phyloP scores from a whole-genome alignment of 2,113 vertebrate genomes.

The Turnix velox region DNA sequence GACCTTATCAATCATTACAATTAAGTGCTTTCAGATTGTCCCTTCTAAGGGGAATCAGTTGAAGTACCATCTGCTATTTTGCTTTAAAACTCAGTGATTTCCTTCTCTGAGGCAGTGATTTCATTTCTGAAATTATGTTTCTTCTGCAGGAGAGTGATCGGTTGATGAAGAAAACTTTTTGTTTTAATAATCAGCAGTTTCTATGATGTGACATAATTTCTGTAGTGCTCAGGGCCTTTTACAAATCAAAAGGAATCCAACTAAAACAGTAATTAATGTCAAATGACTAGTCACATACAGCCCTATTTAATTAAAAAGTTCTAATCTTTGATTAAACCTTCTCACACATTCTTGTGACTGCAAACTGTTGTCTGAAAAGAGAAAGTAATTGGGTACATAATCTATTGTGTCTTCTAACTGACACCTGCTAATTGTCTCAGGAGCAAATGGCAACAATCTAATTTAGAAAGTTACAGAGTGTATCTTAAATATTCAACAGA shows the following conservation, averaged over 20 bases:
- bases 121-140: slow-evolving; percentile 60
- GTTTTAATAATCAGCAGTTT: slow-evolving; percentile 74
- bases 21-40: slow-evolving; percentile 65
- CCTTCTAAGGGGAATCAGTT: slow-evolving; percentile 57
- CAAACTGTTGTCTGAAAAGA: slow-evolving; percentile 72
- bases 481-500: neutral
- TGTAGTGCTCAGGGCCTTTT: slow-evolving; percentile 65
- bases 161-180: slow-evolving; percentile 68
- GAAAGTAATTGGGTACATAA: slow-evolving; percentile 61
- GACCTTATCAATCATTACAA: slow-evolving; percentile 71
- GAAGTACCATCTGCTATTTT: slow-evolving; percentile 68
- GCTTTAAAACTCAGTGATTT: slow-evolving; percentile 39
- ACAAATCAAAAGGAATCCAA: slow-evolving; percentile 75
- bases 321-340: slow-evolving; percentile 79
- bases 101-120: slow-evolving; percentile 42
- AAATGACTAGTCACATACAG: slow-evolving; percentile 73
- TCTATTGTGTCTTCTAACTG: slow-evolving; percentile 67
- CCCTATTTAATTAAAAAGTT: slow-evolving; percentile 78
- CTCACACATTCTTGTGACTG: slow-evolving; percentile 64
- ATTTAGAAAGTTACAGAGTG: slow-evolving; percentile 41
- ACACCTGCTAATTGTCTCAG: slow-evolving; percentile 68
- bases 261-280: slow-evolving; percentile 80
- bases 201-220: slow-evolving; percentile 65
- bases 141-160: slow-evolving; percentile 46
- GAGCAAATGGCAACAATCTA: slow-evolving; percentile 44